Conservation (phyloP, 2,888 invertebrate genomes). For the Meloe dianella region DNA sequence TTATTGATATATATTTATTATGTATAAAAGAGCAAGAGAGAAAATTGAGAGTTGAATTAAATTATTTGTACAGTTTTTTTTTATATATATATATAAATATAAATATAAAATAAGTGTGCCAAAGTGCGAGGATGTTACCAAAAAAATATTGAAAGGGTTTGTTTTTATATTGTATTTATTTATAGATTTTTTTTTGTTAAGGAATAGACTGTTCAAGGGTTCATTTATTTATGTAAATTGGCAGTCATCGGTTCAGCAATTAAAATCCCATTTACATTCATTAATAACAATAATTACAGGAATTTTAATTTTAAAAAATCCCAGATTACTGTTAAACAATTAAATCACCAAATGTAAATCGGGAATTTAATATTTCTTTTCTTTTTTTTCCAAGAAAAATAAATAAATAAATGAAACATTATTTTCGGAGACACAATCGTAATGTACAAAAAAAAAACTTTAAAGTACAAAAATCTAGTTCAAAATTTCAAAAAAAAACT, state of each 20-base stretch:
- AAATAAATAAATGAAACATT: slow-evolving; percentile 3
- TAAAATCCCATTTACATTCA: slow-evolving; percentile 48
- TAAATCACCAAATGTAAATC: background rate
- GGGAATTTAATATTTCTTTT: background rate
- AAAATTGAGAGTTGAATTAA: slow-evolving; percentile 46
- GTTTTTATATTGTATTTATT: slow-evolving; percentile 53
- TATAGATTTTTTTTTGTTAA: slow-evolving; percentile 47
- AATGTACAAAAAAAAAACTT: slow-evolving; percentile 45
- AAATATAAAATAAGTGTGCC: slow-evolving; percentile 56
- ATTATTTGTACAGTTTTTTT: slow-evolving; percentile 61
- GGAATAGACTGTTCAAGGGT: slow-evolving; percentile 55
- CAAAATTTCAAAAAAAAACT: slow-evolving; percentile 38
- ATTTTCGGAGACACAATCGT: slow-evolving; percentile 45
- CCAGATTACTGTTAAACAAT: too few relatives aligned
- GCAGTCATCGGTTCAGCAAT: slow-evolving; percentile 50
- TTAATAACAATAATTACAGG: slow-evolving; percentile 30
- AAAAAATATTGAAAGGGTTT: slow-evolving; percentile 39
- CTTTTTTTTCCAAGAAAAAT: slow-evolving; percentile 15
- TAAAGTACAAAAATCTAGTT: slow-evolving; percentile 49
- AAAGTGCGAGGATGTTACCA: slow-evolving; percentile 62
- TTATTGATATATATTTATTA: slow-evolving; percentile 57
- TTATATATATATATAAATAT: slow-evolving; percentile 5
- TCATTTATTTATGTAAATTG: slow-evolving; percentile 59
- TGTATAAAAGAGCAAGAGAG: slow-evolving; percentile 56
- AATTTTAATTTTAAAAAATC: too few relatives aligned